Evolutionary conservation across 2,888 invertebrate species (phyloP), one percentile per base, ranked within the genome.

Genomic region (Bembecia ichneumoniformis): DNA sequence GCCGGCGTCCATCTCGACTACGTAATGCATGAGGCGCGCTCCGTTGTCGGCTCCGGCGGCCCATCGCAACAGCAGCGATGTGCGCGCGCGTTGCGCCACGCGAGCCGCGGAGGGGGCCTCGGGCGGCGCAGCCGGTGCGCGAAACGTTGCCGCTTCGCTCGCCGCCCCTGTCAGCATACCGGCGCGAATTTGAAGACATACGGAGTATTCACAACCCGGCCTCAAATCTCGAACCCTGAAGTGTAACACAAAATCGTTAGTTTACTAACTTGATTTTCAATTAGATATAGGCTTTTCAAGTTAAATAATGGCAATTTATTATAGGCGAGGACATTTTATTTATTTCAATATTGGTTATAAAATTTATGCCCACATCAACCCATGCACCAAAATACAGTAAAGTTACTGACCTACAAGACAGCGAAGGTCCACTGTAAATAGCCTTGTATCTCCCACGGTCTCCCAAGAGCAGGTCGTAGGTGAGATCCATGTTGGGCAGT

Each of bases 131-230:
- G 93, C 77, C 16, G 92, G 92, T 35, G 96, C 96, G 57, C 90
- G 90, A 83, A 96, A 96, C 59, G 91, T 92, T 52, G 92, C 91
- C 50, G 94, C 92, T 66, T 93, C 93, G 52, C 94, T 94, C 7
- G 93, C 91, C 40, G 91, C 90, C 48, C 95, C 95, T 56, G 91
- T 91, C 55, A 93, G 71, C 68, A 91, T 92, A 58, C 95, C 94
- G 55, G 93, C 79, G 64, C 92, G 91, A 60, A 94, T 94, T 77
- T 93, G 93, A 57, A 94, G 87, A 65, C 94, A 93, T 59, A 96
- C 92, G 53, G 93, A 91, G 81, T 96, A 96, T 71, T 95, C 94
- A 71, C 94, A 93, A n/a, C 94, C 95, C 11, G 96, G 96, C 72
- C 92, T 91, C 64, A 96, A 86, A 78, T 96, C 95, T 74, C 94